These are phyloP conservation scores for Petrolisthes cinctipes DNA, from an alignment of 2,888 invertebrate species.

Conservation along the genomic window DNA sequence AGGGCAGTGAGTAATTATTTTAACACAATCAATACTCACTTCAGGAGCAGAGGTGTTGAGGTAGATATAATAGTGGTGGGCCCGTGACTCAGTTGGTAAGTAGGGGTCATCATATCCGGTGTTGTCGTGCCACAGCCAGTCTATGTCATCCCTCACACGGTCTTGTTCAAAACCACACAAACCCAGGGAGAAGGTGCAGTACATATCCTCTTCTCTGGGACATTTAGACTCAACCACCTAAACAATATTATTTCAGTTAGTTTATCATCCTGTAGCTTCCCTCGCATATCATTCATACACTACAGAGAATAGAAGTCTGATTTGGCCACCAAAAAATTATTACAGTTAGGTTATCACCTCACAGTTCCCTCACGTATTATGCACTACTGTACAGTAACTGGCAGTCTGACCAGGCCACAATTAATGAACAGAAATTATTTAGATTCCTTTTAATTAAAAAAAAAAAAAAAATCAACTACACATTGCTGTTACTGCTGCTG, in stretches of 20 bases:
- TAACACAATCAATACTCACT: slow-evolving; percentile 21
- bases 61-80: slow-evolving; percentile 47
- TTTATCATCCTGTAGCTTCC: too few relatives aligned
- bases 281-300: too few relatives aligned
- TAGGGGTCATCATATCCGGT: slow-evolving; percentile 42
- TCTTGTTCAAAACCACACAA: slow-evolving; percentile 52
- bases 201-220: slow-evolving; percentile 37
- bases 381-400: too few relatives aligned
- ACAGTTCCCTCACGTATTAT: too few relatives aligned
- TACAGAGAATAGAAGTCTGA: too few relatives aligned
- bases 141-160: slow-evolving; percentile 35
- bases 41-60: slow-evolving; percentile 40
- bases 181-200: slow-evolving; percentile 48
- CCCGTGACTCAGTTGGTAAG: slow-evolving; percentile 30
- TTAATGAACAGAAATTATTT: background rate
- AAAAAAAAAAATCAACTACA: background rate
- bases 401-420: too few relatives aligned
- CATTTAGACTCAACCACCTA: slow-evolving; percentile 32
- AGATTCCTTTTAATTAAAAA: background rate
- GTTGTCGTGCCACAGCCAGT: slow-evolving; percentile 59
- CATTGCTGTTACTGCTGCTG: background rate
- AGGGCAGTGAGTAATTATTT: background rate
- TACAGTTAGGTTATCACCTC: too few relatives aligned
- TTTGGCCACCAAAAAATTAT: too few relatives aligned
- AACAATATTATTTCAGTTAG: too few relatives aligned